A percentile compares a stretch with the other conserved stretches of the same genome.
These are phyloP conservation scores for Dynastes maya DNA, from an alignment of 2,888 invertebrate genomes.

Conservation along the genomic window DNA sequence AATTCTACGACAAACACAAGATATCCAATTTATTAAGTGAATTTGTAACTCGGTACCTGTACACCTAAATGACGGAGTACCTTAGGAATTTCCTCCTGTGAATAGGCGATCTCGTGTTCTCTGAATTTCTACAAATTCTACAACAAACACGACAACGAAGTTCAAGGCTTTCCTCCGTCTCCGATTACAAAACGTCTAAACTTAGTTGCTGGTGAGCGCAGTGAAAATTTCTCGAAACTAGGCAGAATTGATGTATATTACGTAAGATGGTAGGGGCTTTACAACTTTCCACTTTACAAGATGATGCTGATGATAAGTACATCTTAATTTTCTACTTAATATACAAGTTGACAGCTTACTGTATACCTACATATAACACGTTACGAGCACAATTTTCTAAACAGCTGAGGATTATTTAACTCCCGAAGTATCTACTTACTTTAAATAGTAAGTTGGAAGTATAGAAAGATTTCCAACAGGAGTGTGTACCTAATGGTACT, in stretches of 20 bases:
- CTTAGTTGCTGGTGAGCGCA: constrained; percentile 1
- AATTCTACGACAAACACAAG: constrained; percentile 26
- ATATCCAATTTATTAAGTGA: constrained; percentile 25
- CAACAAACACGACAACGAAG: constrained; percentile 3
- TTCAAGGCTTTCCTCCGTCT: not conserved
- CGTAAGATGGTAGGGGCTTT: not conserved
- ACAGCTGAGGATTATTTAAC: not conserved
- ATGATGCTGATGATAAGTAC: constrained; percentile 5
- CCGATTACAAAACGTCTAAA: constrained; percentile 5
- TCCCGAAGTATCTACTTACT: not conserved
- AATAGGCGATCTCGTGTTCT: constrained; percentile 9
- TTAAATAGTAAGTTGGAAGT: not conserved
- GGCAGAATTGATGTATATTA: constrained; percentile 2
- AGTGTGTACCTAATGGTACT: not conserved
- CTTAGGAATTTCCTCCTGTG: constrained; percentile 3
- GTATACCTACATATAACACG: not conserved
- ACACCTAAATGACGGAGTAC: not conserved
- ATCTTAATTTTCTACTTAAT: constrained; percentile 16
- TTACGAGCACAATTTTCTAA: not conserved
- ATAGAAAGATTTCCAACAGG: not conserved
- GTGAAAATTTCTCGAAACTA: constrained; percentile 14
- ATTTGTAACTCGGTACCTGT: not conserved
- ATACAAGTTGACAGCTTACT: constrained; percentile 12
- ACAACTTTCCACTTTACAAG: constrained; percentile 20
- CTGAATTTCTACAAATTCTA: constrained; percentile 22